Conservation (phyloP, 2,888 invertebrate genomes). For the Microplitis deprimator region DNA sequence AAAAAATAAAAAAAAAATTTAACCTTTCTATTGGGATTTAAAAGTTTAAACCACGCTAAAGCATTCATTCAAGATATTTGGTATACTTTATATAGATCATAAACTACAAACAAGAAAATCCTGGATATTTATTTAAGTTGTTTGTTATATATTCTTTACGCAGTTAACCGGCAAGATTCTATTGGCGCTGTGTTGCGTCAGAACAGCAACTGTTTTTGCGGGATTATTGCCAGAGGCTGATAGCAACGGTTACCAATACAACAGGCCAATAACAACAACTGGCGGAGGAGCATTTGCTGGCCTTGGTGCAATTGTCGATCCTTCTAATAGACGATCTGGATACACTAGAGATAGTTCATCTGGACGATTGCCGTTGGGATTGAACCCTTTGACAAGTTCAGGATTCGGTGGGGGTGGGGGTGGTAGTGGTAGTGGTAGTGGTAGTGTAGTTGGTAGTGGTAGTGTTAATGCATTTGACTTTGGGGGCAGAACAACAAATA, state of each 20-base stretch:
- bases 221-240: slow-evolving; percentile 61
- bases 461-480: slow-evolving; percentile 44
- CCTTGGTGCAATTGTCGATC: slow-evolving; percentile 16
- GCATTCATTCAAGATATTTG: neutral
- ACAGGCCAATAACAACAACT: slow-evolving; percentile 55
- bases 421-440: neutral
- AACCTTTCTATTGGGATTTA: slow-evolving; percentile 4
- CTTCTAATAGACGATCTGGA: slow-evolving; percentile 41
- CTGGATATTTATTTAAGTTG: neutral
- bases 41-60: neutral
- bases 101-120: too few relatives aligned
- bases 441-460: neutral
- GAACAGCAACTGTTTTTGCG: slow-evolving; percentile 55
- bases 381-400: neutral
- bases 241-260: slow-evolving; percentile 64
- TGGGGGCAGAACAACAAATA: slow-evolving; percentile 45
- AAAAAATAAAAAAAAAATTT: slow-evolving; percentile 7
- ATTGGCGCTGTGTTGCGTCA: slow-evolving; percentile 58
- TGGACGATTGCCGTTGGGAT: slow-evolving; percentile 43
- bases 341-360: slow-evolving; percentile 38
- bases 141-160: slow-evolving; percentile 8
- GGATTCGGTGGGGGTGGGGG: neutral
- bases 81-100: too few relatives aligned
- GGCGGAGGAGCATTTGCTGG: slow-evolving; percentile 44
- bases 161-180: slow-evolving; percentile 57